Conservation (phyloP, 2,888 invertebrate genomes). For the Leucozona laternaria region DNA sequence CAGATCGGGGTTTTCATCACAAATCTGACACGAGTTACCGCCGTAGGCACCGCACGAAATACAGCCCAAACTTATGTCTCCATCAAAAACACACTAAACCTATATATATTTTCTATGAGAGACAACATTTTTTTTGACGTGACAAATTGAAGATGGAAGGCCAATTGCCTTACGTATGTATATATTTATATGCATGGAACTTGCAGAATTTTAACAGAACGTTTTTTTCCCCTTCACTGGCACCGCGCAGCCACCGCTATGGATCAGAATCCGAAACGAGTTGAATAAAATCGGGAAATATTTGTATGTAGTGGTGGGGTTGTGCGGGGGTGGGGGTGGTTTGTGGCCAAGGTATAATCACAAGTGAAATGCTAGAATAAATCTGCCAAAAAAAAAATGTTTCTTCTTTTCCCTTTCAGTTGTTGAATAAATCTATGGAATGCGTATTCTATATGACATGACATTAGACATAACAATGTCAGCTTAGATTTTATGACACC, state of each 20-base stretch:
- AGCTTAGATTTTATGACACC: constrained; percentile 33
- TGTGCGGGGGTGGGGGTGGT: background rate
- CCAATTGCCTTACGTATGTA: constrained; percentile 23
- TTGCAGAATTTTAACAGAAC: constrained; percentile 32
- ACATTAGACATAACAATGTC: constrained; percentile 48
- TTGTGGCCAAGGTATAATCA: background rate
- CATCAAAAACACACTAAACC: constrained; percentile 17
- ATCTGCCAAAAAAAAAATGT: constrained; percentile 4
- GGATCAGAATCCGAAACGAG: background rate
- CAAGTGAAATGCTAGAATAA: constrained; percentile 8
- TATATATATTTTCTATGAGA: background rate
- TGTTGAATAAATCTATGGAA: background rate
- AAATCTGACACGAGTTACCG: constrained; percentile 40
- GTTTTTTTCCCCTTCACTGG: background rate
- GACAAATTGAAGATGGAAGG: constrained; percentile 45
- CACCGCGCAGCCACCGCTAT: background rate
- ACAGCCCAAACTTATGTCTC: constrained; percentile 22
- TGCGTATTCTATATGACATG: constrained; percentile 24
- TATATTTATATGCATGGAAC: constrained; percentile 1
- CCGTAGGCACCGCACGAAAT: constrained; percentile 21
- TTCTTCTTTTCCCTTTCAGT: constrained; percentile 7
- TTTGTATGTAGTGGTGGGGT: background rate
- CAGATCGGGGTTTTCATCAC: constrained; percentile 30
- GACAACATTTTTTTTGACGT: constrained; percentile 8
- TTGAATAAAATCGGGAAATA: background rate